Evolutionary conservation across 1,140 invertebrate genomes (phyloP).

Genomic region (Hyposmocoma kahamanoa): DNA sequence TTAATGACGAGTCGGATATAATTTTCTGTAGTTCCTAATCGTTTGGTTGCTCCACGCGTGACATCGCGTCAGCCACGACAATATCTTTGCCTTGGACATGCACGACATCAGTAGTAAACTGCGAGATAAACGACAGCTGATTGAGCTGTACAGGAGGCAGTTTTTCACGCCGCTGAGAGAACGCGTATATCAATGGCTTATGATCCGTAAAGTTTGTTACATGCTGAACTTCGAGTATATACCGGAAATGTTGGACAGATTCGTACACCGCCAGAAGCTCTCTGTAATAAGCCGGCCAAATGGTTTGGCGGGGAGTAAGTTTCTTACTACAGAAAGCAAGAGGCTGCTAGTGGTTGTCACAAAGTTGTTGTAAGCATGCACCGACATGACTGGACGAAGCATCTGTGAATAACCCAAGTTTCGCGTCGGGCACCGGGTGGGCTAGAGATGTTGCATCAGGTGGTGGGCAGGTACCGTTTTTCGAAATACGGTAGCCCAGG

Average conservation of each 20-base stretch:
- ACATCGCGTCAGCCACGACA: constrained; percentile 16
- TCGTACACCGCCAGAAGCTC: not conserved
- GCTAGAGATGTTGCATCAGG: too few species aligned
- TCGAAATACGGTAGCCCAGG: too few species aligned
- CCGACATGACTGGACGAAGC: too few species aligned
- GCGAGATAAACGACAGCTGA: constrained; percentile 4
- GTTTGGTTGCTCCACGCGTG: constrained; percentile 20
- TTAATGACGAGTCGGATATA: not conserved
- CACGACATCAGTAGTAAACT: constrained; percentile 7
- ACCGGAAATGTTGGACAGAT: not conserved
- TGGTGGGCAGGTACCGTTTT: too few species aligned
- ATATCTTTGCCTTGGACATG: constrained; percentile 5
- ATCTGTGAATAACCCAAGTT: too few species aligned
- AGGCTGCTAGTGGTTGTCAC: too few species aligned
- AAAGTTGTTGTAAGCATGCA: too few species aligned
- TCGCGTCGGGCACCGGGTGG: too few species aligned
- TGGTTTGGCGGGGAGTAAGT: too few species aligned
- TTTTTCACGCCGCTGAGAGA: constrained; percentile 3
- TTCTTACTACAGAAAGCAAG: too few species aligned
- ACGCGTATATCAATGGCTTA: constrained; percentile 9
- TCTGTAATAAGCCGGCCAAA: too few species aligned
- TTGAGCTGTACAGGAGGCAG: constrained; percentile 3
- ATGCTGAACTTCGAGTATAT: not conserved
- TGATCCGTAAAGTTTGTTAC: not conserved
- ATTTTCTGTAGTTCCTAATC: not conserved